Conservation (phyloP, 2,888 invertebrate species). For the Drosophila sordidapex region DNA sequence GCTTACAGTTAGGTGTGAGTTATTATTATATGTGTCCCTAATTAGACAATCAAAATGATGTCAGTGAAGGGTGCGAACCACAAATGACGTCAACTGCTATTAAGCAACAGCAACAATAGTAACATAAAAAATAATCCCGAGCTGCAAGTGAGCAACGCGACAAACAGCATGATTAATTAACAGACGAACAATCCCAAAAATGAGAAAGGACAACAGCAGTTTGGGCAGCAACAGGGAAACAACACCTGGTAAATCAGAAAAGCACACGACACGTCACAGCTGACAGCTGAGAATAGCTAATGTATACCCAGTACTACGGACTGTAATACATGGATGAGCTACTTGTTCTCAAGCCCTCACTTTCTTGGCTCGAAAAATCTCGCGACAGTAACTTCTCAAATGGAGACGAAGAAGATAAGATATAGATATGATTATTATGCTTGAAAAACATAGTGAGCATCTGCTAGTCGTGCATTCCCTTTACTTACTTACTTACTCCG, state of each 20-base stretch:
- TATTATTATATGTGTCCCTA: constrained; percentile 14
- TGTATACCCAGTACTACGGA: constrained; percentile 23
- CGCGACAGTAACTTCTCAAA: background rate
- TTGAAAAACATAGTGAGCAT: background rate
- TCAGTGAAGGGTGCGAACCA: constrained; percentile 43
- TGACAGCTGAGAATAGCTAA: constrained; percentile 10
- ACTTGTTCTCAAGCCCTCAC: background rate
- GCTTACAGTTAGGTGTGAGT: background rate
- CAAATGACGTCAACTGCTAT: constrained; percentile 52
- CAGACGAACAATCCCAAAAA: constrained; percentile 47
- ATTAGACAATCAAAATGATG: constrained; percentile 43
- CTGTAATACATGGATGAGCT: background rate
- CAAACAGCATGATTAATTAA: constrained; percentile 72
- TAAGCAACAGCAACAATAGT: constrained; percentile 26
- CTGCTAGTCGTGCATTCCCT: background rate
- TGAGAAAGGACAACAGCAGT: constrained; percentile 9
- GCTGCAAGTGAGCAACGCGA: constrained; percentile 59
- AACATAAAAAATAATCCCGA: constrained; percentile 52
- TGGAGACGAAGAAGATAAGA: background rate
- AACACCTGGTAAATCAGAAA: constrained; percentile 44
- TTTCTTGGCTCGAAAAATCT: background rate
- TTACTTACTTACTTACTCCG: background rate
- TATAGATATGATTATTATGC: background rate
- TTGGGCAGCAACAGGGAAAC: background rate
- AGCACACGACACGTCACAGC: constrained; percentile 25